A percentile compares a stretch with the other conserved stretches of the same genome.
These are phyloP conservation scores for Teinopalpus imperialis DNA, from an alignment of 2,888 invertebrate genomes.

Conservation along the genomic window DNA sequence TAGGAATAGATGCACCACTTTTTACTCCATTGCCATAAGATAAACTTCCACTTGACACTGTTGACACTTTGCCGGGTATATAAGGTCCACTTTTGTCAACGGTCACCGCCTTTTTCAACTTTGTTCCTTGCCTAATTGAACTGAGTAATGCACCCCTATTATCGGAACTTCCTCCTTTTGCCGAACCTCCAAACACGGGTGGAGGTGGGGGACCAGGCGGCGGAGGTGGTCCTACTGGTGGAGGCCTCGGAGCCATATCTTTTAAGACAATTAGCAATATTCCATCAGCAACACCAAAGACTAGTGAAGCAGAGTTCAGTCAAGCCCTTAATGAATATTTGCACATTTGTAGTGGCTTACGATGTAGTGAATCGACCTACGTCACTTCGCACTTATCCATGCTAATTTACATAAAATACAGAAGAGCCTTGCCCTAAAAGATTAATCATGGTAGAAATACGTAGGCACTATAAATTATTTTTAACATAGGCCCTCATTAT, in stretches of 20 bases:
- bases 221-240: constrained; percentile 85
- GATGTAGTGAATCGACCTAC: constrained; percentile 59
- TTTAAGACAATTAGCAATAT: constrained; percentile 50
- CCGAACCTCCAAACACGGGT: constrained; percentile 64
- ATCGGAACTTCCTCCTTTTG: constrained; percentile 77
- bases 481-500: constrained; percentile 50
- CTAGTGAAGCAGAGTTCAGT: constrained; percentile 31
- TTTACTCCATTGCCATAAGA: constrained; percentile 57
- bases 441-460: constrained; percentile 73
- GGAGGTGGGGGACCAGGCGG: constrained; percentile 83
- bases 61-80: constrained; percentile 84
- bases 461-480: constrained; percentile 69
- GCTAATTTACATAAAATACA: constrained; percentile 70
- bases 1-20: constrained; percentile 57
- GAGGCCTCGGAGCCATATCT: constrained; percentile 83
- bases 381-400: constrained; percentile 59
- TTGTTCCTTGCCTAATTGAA: constrained; percentile 91
- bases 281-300: constrained; percentile 33
- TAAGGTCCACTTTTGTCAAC: constrained; percentile 94
- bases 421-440: constrained; percentile 71
- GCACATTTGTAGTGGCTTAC: constrained; percentile 49
- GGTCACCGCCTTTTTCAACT: constrained; percentile 92
- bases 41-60: constrained; percentile 46
- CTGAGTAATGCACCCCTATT: constrained; percentile 87
- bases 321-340: constrained; percentile 42